Evolutionary conservation across 2,888 invertebrate species (phyloP).

Genomic region (Pandemis heparana): DNA sequence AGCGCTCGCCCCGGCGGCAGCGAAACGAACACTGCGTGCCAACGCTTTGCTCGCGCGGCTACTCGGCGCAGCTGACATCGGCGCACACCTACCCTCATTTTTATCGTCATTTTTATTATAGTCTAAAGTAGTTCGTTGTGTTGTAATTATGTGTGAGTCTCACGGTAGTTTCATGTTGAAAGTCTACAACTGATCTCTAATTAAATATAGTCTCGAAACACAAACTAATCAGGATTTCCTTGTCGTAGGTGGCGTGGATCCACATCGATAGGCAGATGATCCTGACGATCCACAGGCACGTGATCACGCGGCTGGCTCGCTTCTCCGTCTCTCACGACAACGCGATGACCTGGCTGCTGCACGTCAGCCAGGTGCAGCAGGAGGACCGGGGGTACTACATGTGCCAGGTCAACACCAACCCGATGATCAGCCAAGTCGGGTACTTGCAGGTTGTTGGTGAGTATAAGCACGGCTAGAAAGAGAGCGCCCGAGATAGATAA

Average conservation of each 20-base stretch:
- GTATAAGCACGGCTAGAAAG: constrained; percentile 54
- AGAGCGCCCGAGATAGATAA: too few relatives aligned
- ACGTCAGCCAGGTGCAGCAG: constrained; percentile 96
- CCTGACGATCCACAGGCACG: constrained; percentile 95
- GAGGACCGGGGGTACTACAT: constrained; percentile 96
- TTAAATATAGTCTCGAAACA: too few relatives aligned
- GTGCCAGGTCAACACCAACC: constrained; percentile 96
- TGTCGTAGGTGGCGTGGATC: constrained; percentile 94
- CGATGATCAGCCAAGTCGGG: constrained; percentile 98
- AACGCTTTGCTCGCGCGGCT: too few relatives aligned
- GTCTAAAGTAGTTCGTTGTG: too few relatives aligned
- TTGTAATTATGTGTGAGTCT: too few relatives aligned
- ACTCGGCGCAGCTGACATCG: too few relatives aligned
- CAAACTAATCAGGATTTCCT: neutral
- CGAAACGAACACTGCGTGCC: too few relatives aligned
- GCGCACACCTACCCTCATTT: too few relatives aligned
- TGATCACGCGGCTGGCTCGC: constrained; percentile 95
- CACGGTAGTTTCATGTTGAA: too few relatives aligned
- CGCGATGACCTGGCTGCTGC: constrained; percentile 96
- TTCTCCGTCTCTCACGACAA: constrained; percentile 97
- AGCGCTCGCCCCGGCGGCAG: too few relatives aligned
- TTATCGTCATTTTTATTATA: too few relatives aligned
- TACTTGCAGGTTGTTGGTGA: constrained; percentile 97
- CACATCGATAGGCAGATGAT: constrained; percentile 98
- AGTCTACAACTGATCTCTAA: too few relatives aligned